Conservation (phyloP, 2,797 vertebrate genomes). For the Molossus molossus region DNA sequence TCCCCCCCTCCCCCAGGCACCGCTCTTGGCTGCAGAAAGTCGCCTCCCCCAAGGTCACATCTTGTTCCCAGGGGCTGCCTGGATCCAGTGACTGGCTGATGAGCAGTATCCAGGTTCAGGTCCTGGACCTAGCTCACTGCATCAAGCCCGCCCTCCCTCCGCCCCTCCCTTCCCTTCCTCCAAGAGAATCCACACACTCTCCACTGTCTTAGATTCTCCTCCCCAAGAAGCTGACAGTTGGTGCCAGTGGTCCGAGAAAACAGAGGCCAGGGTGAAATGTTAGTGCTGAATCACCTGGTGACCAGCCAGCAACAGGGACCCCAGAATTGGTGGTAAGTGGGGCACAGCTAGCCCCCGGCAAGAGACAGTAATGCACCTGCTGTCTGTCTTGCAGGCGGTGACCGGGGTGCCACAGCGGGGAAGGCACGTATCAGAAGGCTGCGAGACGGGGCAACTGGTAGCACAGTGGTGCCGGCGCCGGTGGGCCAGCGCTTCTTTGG, state of each 20-base stretch:
- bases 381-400: background rate
- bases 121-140: background rate
- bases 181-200: background rate
- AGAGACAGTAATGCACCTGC: background rate
- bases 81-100: background rate
- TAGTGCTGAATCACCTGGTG: background rate
- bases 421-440: background rate
- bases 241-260: background rate
- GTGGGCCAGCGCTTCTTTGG: background rate
- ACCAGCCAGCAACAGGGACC: background rate
- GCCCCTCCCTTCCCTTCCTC: background rate
- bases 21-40: background rate
- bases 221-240: background rate
- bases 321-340: background rate
- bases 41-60: background rate
- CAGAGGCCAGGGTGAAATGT: background rate
- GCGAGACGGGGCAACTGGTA: background rate
- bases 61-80: background rate
- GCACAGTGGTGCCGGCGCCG: background rate
- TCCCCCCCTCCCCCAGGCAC: background rate
- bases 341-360: background rate
- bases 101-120: background rate
- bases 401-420: background rate
- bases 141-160: background rate
- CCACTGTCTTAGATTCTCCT: background rate